These are phyloP conservation scores for Xestia sexstrigata DNA, from an alignment of 2,888 invertebrate genomes.

Conservation along the genomic window DNA sequence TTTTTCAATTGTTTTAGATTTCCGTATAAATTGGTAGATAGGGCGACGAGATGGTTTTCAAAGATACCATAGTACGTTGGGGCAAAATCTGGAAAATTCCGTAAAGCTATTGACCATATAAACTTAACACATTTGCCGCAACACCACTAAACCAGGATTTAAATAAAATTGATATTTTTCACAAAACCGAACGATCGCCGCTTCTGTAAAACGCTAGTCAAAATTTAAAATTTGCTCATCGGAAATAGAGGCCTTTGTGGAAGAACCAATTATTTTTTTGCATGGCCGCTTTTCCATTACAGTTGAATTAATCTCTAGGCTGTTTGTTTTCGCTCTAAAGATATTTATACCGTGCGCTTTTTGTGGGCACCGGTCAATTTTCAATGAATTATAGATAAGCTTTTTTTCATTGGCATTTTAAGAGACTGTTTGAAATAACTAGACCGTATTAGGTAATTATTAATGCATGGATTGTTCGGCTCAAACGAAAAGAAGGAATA, in stretches of 20 bases:
- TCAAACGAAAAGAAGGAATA: conserved; percentile 15
- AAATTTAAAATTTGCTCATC: conserved; percentile 76
- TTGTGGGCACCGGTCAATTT: conserved; percentile 57
- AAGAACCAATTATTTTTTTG: conserved; percentile 88
- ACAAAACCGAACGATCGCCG: conserved; percentile 36
- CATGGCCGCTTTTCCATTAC: conserved; percentile 84
- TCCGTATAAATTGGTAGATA: too few species aligned
- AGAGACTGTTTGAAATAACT: conserved; percentile 34
- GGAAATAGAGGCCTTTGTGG: conserved; percentile 82
- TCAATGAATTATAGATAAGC: conserved; percentile 44
- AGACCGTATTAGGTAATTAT: conserved; percentile 55
- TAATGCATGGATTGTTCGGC: conserved; percentile 25
- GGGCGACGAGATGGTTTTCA: background rate
- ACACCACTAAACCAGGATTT: conserved; percentile 2
- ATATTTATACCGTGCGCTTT: conserved; percentile 67
- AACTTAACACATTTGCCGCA: background rate
- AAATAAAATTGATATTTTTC: conserved; percentile 47
- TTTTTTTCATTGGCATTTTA: conserved; percentile 35
- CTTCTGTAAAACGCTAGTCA: conserved; percentile 67
- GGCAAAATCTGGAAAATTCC: background rate
- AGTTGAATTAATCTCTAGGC: conserved; percentile 80
- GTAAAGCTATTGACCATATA: background rate
- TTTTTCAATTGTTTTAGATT: background rate
- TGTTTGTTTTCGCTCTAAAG: conserved; percentile 79
- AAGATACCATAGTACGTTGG: background rate